Evolutionary conservation across 2,113 vertebrate genomes (phyloP), one percentile per base, ranked within the genome.

Genomic region (Scalopus aquaticus): DNA sequence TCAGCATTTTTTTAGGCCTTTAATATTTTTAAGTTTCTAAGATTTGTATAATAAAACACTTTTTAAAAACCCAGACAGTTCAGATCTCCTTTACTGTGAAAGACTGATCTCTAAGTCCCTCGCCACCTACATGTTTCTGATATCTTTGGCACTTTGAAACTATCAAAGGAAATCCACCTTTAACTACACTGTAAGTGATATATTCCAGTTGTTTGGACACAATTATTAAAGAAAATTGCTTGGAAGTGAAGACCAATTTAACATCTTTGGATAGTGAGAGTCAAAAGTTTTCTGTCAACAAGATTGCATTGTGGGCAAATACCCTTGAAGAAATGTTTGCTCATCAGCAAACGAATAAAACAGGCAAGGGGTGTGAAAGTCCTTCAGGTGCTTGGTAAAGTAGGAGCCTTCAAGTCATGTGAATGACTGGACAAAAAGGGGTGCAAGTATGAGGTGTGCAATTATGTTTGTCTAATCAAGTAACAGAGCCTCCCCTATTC

Each of bases 1-100:
- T 74, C 54, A 87, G 85, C 22, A 51, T 44, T 56, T 80, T 93
- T 88, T 49, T 62, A 88, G 35, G 87, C 16, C 76, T 82, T 49
- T 60, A n/a, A 39, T 94, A 88, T 60, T 78, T 90, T 87, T 42
- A 84, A 85, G 69, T 92, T 94, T 93, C 58, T 74, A 82, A n/a
- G 30, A 10, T 87, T 76, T 39, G 35, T 35, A 56, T 76, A 69
- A 88, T 22, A 64, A 56, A 76, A 9, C 28, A 77, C 42, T 69
- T 35, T 42, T 65, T 28, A 73, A 65, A 93, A 49, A 67, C 19
- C 51, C 51, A 76, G 19, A 91, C 35, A 26, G 37, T 37, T 72
- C 28, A 88, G 58, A 35, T 74, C 54, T 91, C 20, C 19, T 37
- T 95, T 84, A 72, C 30, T 49, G 30, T 84, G 65, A 92, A 87